Conservation (phyloP, 2,113 vertebrate genomes). For the Tychaedon coryphoeus region DNA sequence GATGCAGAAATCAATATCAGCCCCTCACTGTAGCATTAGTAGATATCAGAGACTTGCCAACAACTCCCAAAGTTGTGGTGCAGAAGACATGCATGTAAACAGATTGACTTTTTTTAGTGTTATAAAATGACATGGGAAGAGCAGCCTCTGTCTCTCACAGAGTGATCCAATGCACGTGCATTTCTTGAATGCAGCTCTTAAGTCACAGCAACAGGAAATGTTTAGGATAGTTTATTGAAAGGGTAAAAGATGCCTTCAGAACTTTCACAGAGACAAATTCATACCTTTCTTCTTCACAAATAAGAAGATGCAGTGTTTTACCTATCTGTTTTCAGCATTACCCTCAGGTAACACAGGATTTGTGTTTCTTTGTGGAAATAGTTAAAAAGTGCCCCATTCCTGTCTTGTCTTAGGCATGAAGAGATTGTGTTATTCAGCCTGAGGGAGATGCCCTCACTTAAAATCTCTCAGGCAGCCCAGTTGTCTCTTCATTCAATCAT, state of each 20-base stretch:
- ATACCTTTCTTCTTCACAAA: background rate
- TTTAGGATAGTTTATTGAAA: background rate
- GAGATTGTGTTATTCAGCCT: background rate
- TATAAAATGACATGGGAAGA: background rate
- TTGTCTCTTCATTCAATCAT: background rate
- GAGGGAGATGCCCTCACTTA: background rate
- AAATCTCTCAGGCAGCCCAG: background rate
- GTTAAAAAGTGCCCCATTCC: background rate
- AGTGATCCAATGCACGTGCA: fast-evolving
- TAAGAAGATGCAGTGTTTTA: background rate
- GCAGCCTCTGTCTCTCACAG: background rate
- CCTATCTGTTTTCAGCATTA: background rate
- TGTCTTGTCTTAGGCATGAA: background rate
- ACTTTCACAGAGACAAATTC: background rate
- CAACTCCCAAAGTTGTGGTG: background rate
- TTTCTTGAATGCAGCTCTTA: background rate
- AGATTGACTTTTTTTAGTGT: conserved; percentile 4
- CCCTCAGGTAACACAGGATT: background rate
- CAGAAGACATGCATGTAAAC: conserved; percentile 23
- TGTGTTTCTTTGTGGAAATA: background rate
- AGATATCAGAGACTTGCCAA: background rate
- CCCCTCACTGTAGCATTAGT: conserved; percentile 29
- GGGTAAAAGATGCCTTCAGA: background rate
- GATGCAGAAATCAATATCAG: conserved; percentile 20
- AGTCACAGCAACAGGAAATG: background rate